Evolutionary conservation across 2,888 invertebrate genomes (phyloP).

Genomic region (Leptinotarsa peninsularis): DNA sequence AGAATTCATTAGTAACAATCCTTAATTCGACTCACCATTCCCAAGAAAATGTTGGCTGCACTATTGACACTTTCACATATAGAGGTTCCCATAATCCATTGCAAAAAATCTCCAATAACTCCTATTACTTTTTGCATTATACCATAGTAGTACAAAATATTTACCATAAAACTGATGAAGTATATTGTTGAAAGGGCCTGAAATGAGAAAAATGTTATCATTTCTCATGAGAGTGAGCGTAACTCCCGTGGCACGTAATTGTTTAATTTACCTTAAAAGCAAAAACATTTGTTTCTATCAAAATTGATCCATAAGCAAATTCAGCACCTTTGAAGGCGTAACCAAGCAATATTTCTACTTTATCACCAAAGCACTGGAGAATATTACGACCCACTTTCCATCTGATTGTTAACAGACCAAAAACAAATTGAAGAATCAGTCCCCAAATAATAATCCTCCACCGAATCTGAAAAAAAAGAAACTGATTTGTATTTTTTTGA

Average conservation of each 20-base stretch:
- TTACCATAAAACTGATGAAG: slow-evolving; percentile 93
- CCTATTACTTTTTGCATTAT: slow-evolving; percentile 87
- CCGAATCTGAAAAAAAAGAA: slow-evolving; percentile 68
- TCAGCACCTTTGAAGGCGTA: slow-evolving; percentile 84
- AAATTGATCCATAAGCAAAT: slow-evolving; percentile 84
- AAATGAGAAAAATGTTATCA: slow-evolving; percentile 46
- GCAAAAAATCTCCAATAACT: slow-evolving; percentile 83
- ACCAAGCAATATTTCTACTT: slow-evolving; percentile 79
- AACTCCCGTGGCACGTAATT: not conserved
- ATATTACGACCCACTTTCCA: slow-evolving; percentile 83
- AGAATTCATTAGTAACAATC: too few species aligned
- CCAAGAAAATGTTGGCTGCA: slow-evolving; percentile 94
- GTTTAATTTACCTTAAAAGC: slow-evolving; percentile 81
- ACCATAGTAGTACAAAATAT: slow-evolving; percentile 89
- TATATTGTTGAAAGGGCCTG: slow-evolving; percentile 90
- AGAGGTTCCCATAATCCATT: slow-evolving; percentile 82
- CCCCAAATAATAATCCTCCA: slow-evolving; percentile 88
- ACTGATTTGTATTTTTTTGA: too few species aligned
- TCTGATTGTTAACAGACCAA: slow-evolving; percentile 87
- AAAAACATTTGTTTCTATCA: slow-evolving; percentile 77
- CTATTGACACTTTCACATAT: slow-evolving; percentile 95
- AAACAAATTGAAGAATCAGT: slow-evolving; percentile 82
- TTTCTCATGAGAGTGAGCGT: too few species aligned
- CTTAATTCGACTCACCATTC: slow-evolving; percentile 75
- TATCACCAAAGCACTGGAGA: slow-evolving; percentile 74